Percentiles rank a stretch among this genome's conserved stretches.
phyloP scores from a whole-genome alignment of 1,140 invertebrate species.

The Odontomachus brunneus region DNA sequence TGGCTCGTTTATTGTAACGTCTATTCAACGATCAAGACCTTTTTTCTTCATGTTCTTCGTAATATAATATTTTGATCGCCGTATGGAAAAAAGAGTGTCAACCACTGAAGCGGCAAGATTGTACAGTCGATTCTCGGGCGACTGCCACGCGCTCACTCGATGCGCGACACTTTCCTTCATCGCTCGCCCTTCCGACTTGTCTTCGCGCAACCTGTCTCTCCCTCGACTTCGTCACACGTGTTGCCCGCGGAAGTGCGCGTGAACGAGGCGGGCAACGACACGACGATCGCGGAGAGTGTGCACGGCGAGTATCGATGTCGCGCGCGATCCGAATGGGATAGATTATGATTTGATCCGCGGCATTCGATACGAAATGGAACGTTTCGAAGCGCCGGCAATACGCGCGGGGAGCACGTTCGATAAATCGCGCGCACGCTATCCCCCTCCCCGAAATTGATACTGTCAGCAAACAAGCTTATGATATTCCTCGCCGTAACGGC shows the following conservation, averaged over 20 bases:
- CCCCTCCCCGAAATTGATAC: conserved; percentile 76
- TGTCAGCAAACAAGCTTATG: conserved; percentile 80
- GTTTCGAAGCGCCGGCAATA: conserved; percentile 60
- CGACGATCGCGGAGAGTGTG: no score
- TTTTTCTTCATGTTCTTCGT: no score
- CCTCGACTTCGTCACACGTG: background rate
- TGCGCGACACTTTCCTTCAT: background rate
- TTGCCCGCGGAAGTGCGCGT: no score
- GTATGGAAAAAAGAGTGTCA: no score
- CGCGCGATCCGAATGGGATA: conserved; percentile 40
- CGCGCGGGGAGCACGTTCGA: conserved; percentile 73
- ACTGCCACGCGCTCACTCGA: conserved; percentile 2
- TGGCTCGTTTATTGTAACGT: no score
- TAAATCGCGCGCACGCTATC: conserved; percentile 77
- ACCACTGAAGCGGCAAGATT: no score
- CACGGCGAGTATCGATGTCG: background rate
- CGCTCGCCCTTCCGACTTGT: conserved; percentile 14
- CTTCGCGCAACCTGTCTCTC: conserved; percentile 1
- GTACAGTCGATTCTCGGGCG: no score
- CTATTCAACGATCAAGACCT: no score
- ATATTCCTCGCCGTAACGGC: conserved; percentile 62
- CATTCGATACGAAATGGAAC: conserved; percentile 62
- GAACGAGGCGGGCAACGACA: no score
- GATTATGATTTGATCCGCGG: conserved; percentile 57
- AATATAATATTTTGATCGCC: no score